Evolutionary conservation across 2,888 invertebrate genomes (phyloP).

Genomic region (Zygogramma bicolorata): DNA sequence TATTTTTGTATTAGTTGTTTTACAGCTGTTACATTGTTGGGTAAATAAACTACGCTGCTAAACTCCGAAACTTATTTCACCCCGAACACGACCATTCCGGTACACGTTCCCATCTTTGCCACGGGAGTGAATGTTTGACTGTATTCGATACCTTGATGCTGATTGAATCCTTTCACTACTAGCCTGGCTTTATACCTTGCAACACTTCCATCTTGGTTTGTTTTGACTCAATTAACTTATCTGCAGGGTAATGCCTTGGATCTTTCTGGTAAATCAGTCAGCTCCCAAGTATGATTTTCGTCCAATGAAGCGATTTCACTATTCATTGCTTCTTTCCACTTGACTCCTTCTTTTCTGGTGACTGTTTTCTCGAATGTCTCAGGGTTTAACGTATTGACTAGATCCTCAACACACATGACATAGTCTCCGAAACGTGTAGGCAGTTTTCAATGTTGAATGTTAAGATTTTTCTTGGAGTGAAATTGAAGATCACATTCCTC

Average conservation of each 20-base stretch:
- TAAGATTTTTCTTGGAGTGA: background rate
- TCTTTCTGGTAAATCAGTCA: background rate
- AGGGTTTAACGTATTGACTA: background rate
- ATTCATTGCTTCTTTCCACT: slow-evolving; percentile 49
- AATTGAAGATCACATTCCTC: background rate
- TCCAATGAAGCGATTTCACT: background rate
- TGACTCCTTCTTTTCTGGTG: too few species aligned
- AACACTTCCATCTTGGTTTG: slow-evolving; percentile 49
- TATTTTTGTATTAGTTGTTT: too few species aligned
- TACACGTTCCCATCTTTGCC: background rate
- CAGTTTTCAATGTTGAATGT: background rate
- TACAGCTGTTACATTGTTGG: too few species aligned
- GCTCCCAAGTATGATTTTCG: slow-evolving; percentile 3
- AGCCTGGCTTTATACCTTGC: slow-evolving; percentile 46
- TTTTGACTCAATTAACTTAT: slow-evolving; percentile 53
- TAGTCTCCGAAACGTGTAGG: background rate
- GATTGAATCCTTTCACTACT: slow-evolving; percentile 50
- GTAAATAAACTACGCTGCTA: too few species aligned
- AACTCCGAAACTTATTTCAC: too few species aligned
- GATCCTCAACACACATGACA: too few species aligned
- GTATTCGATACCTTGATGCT: slow-evolving; percentile 8
- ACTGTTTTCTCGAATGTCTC: too few species aligned
- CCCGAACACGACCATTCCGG: too few species aligned
- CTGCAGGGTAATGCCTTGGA: slow-evolving; percentile 42
- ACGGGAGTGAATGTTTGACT: slow-evolving; percentile 6